Base-by-base conservation (phyloP, 2,113 vertebrate species). In the Actenoides lindsayi region DNA sequence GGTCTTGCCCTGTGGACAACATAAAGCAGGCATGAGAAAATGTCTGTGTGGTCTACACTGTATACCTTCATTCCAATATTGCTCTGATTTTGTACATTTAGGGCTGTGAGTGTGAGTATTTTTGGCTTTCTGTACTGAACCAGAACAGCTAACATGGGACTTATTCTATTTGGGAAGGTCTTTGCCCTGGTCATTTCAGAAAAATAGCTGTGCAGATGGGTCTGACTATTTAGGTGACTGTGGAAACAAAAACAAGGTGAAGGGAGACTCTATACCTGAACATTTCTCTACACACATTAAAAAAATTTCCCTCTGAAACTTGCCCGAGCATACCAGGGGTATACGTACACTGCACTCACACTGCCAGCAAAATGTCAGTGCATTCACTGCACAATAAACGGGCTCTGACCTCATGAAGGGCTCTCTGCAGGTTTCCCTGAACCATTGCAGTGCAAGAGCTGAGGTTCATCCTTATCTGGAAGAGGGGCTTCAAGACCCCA, bases 181-280 rank as follows among this genome's bases (percentile, higher is more conserved):
- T 95, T 95, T 96, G 93, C 57, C 75, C 91, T 84, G 51, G 73
- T 89, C 95, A 96, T 90, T 91, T 71, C 83, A 90, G 77, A 67
- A 27, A 97, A 95, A 68, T 75, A 91, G 70, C 15, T 59, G 23
- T 37, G 39, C 74, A 93, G 67, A 65, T 77, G 76, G 41, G 3
- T 50, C 85, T 83, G n/a, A 74, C 42, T 83, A 39, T 83, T 94
- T 67, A 83, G 57, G 62, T 73, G 57, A 44, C 42, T 87, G 64
- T 0, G 0, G 76, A 92, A 89, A 88, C 48, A 53, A 78, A 86
- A 89, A 51, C 33, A 75, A 89, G 50, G 50, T 70, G 70, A 83
- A 88, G 30, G 53, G 42, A 79, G 59, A 31, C 44, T 93, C 39
- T 37, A 25, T 24, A 59, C 25, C 14, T 0, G 16, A 64, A 39